These are phyloP conservation scores for Vultur gryphus DNA, from an alignment of 2,797 vertebrate genomes.

Conservation along the genomic window DNA sequence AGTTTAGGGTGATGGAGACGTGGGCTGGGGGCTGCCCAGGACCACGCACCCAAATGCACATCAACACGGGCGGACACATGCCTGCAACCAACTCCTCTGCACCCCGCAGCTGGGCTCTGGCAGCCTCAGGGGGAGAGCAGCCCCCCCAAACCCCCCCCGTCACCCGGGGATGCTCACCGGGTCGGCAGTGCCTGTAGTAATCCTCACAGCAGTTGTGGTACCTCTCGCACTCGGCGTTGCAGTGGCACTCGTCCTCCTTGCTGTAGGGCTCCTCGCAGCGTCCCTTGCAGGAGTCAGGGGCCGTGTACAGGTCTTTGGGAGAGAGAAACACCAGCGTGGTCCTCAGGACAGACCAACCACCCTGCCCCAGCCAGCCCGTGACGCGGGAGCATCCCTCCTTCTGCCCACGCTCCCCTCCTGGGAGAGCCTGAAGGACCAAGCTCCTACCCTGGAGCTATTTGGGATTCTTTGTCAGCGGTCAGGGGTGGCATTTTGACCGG, in stretches of 20 bases:
- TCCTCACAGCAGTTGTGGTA: constrained; percentile 66
- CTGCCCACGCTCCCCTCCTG: fast-evolving
- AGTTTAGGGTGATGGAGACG: neutral
- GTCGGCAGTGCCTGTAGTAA: constrained; percentile 21
- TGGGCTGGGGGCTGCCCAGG: neutral
- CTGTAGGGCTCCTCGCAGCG: constrained; percentile 68
- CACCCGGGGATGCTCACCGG: neutral
- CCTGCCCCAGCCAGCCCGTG: fast-evolving
- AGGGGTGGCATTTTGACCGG: neutral
- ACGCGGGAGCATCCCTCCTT: fast-evolving
- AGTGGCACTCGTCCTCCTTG: constrained; percentile 66
- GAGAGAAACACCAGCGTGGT: neutral
- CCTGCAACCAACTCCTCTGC: neutral
- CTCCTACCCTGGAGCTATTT: neutral
- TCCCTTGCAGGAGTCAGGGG: constrained; percentile 64
- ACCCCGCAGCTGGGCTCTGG: neutral
- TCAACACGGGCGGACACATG: fast-evolving
- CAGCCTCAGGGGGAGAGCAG: neutral
- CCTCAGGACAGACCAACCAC: neutral
- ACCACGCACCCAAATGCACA: neutral
- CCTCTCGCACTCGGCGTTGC: constrained; percentile 44
- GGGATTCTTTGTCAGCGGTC: neutral
- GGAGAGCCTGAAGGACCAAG: neutral
- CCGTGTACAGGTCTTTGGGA: constrained; percentile 52
- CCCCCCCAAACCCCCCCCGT: fast-evolving